These are phyloP conservation scores for Eristalis tenax DNA, from an alignment of 2,888 invertebrate genomes.

Conservation along the genomic window DNA sequence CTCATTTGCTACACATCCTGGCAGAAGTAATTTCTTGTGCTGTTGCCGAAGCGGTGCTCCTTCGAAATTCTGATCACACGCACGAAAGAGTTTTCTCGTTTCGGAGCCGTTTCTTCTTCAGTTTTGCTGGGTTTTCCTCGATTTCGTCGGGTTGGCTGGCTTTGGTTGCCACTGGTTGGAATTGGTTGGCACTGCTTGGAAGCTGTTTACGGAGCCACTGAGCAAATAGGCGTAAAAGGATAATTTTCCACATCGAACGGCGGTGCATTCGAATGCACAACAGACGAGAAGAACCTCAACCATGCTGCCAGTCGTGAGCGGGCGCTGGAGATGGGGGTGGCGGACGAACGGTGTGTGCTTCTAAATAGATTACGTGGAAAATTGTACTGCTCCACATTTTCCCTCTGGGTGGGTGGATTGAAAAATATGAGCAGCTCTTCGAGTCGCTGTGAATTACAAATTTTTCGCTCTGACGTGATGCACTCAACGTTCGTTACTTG, in stretches of 20 bases:
- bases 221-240: conserved; percentile 71
- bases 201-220: conserved; percentile 43
- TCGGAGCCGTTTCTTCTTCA: conserved; percentile 31
- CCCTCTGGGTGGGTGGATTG: conserved; percentile 53
- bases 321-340: neutral
- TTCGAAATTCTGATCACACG: conserved; percentile 74
- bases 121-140: conserved; percentile 21
- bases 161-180: no score
- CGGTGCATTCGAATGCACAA: conserved; percentile 71
- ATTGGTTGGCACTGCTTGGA: conserved; percentile 30
- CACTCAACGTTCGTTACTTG: conserved; percentile 67
- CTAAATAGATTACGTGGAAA: conserved; percentile 72
- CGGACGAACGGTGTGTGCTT: conserved; percentile 32
- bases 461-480: conserved; percentile 69
- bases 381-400: conserved; percentile 70
- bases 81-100: conserved; percentile 74
- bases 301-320: neutral
- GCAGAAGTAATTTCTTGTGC: conserved; percentile 70
- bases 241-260: conserved; percentile 71
- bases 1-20: conserved; percentile 71
- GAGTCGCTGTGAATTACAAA: conserved; percentile 71
- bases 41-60: conserved; percentile 59
- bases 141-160: conserved; percentile 46
- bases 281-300: conserved; percentile 15
- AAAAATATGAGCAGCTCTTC: conserved; percentile 71